These are phyloP conservation scores for Nyleta sp. DNA, from an alignment of 2,888 invertebrate species.

Conservation along the genomic window DNA sequence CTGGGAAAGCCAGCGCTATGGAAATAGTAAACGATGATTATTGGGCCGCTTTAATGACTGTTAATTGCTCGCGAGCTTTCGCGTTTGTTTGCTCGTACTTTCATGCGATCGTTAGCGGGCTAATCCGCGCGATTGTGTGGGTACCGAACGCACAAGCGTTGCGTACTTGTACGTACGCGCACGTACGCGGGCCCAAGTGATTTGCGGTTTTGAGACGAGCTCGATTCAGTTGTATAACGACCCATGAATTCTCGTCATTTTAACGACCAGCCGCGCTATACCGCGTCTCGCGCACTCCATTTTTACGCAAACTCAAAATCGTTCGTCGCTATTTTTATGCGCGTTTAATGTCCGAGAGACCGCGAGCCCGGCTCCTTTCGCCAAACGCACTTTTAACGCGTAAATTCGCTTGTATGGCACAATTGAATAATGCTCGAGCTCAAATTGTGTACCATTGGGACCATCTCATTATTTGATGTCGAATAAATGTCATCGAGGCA, in stretches of 20 bases:
- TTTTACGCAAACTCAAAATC: slow-evolving; percentile 50
- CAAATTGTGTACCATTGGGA: not conserved
- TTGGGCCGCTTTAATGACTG: slow-evolving; percentile 59
- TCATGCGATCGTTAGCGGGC: slow-evolving; percentile 60
- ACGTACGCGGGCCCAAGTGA: slow-evolving; percentile 46
- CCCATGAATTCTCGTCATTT: slow-evolving; percentile 59
- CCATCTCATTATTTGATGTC: too few species aligned
- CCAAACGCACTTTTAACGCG: not conserved
- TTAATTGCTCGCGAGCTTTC: slow-evolving; percentile 61
- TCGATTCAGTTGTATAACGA: slow-evolving; percentile 60
- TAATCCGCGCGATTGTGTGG: slow-evolving; percentile 38
- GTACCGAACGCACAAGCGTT: slow-evolving; percentile 27
- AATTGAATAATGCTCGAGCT: not conserved
- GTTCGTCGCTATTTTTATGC: slow-evolving; percentile 36
- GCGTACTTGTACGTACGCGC: slow-evolving; percentile 20
- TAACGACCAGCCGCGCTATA: slow-evolving; percentile 35
- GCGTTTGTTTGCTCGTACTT: slow-evolving; percentile 56
- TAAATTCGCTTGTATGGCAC: slow-evolving; percentile 14
- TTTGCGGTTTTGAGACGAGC: slow-evolving; percentile 67
- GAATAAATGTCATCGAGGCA: too few species aligned
- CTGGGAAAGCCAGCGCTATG: slow-evolving; percentile 51
- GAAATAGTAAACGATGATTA: slow-evolving; percentile 58
- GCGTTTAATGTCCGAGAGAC: slow-evolving; percentile 14
- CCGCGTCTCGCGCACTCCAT: slow-evolving; percentile 26
- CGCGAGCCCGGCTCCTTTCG: not conserved